Percentiles rank a stretch among this genome's conserved stretches.
phyloP scores from a whole-genome alignment of 1,140 invertebrate species.

The Drosophila equinoxialis region DNA sequence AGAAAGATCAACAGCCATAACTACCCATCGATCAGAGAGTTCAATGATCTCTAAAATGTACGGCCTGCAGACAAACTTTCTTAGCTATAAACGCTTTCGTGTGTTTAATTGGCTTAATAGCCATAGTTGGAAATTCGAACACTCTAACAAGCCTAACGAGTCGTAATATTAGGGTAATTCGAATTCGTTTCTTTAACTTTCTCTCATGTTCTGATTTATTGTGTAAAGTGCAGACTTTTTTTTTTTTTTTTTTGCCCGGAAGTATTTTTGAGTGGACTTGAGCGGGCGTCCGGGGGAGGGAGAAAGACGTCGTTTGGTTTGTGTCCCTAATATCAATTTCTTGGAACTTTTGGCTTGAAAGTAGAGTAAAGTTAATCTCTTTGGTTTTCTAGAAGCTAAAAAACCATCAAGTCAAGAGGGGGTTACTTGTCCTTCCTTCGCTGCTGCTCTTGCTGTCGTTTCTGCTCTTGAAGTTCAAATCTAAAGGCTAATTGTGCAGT shows the following conservation, averaged over 20 bases:
- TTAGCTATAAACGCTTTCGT: too few relatives aligned
- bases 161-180: too few relatives aligned
- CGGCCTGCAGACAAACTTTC: too few relatives aligned
- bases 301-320: background rate
- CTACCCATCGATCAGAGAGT: too few relatives aligned
- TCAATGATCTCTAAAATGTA: too few relatives aligned
- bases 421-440: background rate
- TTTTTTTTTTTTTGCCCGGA: background rate
- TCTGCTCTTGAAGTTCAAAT: background rate
- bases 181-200: too few relatives aligned
- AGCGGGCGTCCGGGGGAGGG: background rate
- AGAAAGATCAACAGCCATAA: too few relatives aligned
- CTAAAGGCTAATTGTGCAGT: constrained; percentile 19
- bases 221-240: background rate
- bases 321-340: constrained; percentile 1
- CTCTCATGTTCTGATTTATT: background rate
- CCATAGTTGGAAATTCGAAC: too few relatives aligned
- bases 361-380: constrained; percentile 8
- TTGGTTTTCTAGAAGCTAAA: constrained; percentile 6
- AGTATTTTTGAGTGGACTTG: constrained; percentile 1
- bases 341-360: background rate
- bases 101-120: too few relatives aligned
- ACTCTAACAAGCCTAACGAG: too few relatives aligned
- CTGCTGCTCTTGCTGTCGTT: background rate
- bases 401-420: constrained; percentile 3